Conservation (phyloP, 2,113 vertebrate genomes). For the Lepisosteus osseus region DNA sequence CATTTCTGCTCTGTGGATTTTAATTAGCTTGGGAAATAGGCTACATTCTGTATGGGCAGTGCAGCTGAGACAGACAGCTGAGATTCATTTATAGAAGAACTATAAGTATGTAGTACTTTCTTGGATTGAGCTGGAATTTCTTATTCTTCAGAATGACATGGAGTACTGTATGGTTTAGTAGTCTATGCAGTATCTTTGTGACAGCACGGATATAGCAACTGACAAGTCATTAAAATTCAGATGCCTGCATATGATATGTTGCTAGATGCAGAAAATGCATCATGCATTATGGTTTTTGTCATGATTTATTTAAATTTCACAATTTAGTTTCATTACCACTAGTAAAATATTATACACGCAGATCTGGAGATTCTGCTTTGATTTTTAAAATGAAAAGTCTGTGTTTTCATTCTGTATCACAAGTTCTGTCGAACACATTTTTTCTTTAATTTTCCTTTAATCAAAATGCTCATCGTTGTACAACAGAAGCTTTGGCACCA, state of each 20-base stretch:
- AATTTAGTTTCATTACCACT: too few species aligned
- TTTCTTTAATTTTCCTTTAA: too few species aligned
- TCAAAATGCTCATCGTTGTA: too few species aligned
- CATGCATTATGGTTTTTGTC: background rate
- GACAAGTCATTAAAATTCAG: slow-evolving; percentile 43
- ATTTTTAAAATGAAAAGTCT: too few species aligned
- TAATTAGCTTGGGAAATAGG: slow-evolving; percentile 52
- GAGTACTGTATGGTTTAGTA: background rate
- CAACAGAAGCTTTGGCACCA: too few species aligned
- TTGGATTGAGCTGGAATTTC: background rate
- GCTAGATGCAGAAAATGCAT: slow-evolving; percentile 17
- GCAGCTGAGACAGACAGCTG: slow-evolving; percentile 18
- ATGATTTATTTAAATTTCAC: background rate
- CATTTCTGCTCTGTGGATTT: slow-evolving; percentile 42
- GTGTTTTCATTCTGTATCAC: too few species aligned
- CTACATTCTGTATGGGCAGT: slow-evolving; percentile 10
- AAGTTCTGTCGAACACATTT: too few species aligned
- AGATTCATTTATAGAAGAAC: background rate
- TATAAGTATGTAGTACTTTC: slow-evolving; percentile 1
- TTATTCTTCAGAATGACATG: background rate
- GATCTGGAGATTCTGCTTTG: too few species aligned
- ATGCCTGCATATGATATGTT: slow-evolving; percentile 28
- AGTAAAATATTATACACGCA: too few species aligned
- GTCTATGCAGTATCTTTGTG: slow-evolving; percentile 8
- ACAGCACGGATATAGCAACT: slow-evolving; percentile 17